Evolutionary conservation across 2,888 invertebrate species (phyloP).

Genomic region (Polydrusus tereticollis): DNA sequence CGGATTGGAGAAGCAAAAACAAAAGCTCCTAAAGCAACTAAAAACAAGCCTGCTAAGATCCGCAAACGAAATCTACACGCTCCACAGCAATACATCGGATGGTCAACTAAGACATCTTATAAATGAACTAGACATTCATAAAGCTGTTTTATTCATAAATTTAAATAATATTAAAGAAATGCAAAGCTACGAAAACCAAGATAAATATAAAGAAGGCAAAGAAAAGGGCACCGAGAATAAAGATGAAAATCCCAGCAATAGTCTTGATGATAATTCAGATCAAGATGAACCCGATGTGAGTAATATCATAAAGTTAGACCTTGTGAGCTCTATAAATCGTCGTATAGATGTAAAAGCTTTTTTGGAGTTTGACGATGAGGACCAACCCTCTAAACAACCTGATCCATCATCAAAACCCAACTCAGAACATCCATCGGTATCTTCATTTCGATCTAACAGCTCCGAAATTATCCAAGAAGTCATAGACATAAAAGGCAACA

Average conservation of each 20-base stretch:
- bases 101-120: constrained; percentile 51
- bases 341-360: background rate
- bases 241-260: background rate
- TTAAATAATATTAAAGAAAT: constrained; percentile 43
- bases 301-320: background rate
- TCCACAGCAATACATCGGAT: constrained; percentile 49
- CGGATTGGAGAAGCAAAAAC: constrained; percentile 51
- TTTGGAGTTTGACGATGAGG: background rate
- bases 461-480: constrained; percentile 39
- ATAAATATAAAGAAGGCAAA: background rate
- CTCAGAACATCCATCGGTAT: background rate
- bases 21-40: constrained; percentile 49
- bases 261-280: background rate
- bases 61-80: constrained; percentile 48
- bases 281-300: background rate
- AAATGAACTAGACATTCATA: constrained; percentile 54
- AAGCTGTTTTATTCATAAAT: constrained; percentile 52
- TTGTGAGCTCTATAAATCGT: background rate
- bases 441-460: constrained; percentile 15
- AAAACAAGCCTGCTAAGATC: constrained; percentile 48
- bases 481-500: constrained; percentile 21
- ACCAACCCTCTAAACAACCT: background rate
- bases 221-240: background rate
- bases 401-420: background rate
- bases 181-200: constrained; percentile 8